Conservation (phyloP, 2,888 invertebrate species). For the Anorthoa munda region DNA sequence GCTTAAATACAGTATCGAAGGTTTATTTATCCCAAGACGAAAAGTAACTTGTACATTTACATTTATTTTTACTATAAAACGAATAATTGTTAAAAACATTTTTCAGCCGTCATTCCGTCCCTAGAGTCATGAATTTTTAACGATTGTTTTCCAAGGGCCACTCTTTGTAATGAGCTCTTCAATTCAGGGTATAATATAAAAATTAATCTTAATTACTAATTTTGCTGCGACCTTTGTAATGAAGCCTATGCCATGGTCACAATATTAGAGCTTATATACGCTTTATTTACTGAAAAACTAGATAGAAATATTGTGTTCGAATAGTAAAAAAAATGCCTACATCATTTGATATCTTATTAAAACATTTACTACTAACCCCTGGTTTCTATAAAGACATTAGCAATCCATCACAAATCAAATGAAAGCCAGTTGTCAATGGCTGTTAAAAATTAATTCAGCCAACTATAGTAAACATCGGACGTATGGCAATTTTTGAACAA, state of each 20-base stretch:
- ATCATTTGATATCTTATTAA: too few species aligned
- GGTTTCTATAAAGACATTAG: too few species aligned
- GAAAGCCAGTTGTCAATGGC: too few species aligned
- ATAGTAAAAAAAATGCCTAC: too few species aligned
- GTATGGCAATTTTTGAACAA: too few species aligned
- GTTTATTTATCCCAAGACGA: not conserved
- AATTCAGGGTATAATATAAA: conserved; percentile 33
- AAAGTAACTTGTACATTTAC: conserved; percentile 8
- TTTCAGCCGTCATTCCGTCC: conserved; percentile 20
- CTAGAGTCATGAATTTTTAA: conserved; percentile 57
- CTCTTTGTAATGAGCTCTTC: conserved; percentile 53
- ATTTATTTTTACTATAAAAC: conserved; percentile 1
- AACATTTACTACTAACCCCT: too few species aligned
- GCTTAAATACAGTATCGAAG: not conserved
- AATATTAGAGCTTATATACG: not conserved
- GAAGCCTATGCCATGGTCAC: conserved; percentile 14
- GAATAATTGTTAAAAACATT: conserved; percentile 41
- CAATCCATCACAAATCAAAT: too few species aligned
- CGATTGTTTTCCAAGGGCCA: conserved; percentile 47
- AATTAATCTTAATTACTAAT: conserved; percentile 48
- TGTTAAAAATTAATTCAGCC: too few species aligned
- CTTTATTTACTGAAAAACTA: not conserved
- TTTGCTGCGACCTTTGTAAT: conserved; percentile 22
- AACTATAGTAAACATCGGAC: too few species aligned
- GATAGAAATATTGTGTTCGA: not conserved